phyloP scores from a whole-genome alignment of 2,797 vertebrate genomes.

The Pogoniulus pusillus region DNA sequence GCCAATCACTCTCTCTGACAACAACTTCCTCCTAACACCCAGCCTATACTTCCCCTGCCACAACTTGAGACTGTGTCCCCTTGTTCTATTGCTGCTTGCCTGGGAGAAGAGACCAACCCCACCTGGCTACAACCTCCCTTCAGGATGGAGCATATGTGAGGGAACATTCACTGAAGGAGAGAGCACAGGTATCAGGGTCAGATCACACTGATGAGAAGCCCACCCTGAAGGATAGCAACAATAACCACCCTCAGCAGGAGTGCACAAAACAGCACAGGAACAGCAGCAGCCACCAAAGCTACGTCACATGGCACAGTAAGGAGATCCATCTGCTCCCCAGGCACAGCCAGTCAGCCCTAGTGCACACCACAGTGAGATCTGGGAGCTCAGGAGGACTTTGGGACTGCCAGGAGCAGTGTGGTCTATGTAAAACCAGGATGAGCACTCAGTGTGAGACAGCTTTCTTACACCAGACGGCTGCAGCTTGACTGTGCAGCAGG shows the following conservation, averaged over 20 bases:
- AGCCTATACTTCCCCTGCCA: no score
- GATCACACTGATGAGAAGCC: neutral
- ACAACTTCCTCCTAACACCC: no score
- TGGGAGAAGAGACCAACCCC: no score
- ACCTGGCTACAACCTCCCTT: no score
- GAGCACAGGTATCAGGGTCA: neutral
- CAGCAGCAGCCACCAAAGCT: neutral
- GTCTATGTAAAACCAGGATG: neutral
- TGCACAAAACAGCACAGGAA: neutral
- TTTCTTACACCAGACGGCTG: neutral
- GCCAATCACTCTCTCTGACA: no score
- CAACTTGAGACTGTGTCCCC: no score
- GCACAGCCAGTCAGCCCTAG: neutral
- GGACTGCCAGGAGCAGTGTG: neutral
- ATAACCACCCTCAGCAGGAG: neutral
- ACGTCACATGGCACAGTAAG: neutral
- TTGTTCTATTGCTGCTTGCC: no score
- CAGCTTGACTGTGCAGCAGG: neutral
- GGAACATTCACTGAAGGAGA: neutral
- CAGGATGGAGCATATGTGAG: neutral
- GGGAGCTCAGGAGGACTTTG: neutral
- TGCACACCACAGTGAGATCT: accelerated
- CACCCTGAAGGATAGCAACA: neutral
- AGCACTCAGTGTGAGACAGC: neutral
- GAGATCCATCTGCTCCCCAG: neutral